These are phyloP conservation scores for Microtus richardsoni DNA, from an alignment of 2,113 vertebrate species.

Conservation along the genomic window DNA sequence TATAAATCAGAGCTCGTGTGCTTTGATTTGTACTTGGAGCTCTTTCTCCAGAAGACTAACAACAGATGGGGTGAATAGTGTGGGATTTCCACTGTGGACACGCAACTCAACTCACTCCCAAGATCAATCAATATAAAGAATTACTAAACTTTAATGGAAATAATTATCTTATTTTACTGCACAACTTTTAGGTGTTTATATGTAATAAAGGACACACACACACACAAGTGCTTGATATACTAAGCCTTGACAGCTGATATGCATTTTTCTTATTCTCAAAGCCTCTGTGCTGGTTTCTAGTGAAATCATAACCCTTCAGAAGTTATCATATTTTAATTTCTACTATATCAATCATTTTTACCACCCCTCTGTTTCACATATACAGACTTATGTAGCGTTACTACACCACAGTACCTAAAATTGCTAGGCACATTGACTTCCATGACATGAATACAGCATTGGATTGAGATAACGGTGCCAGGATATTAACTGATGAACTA, in stretches of 20 bases:
- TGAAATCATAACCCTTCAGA: not conserved
- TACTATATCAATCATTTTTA: not conserved
- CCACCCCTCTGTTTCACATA: not conserved
- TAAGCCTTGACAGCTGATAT: not conserved
- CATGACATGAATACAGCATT: not conserved
- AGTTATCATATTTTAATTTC: not conserved
- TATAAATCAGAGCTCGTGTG: not conserved
- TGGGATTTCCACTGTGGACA: not conserved
- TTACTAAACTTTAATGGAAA: not conserved
- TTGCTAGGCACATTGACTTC: not conserved
- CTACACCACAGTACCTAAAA: not conserved
- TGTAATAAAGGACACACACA: not conserved
- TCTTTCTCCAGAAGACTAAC: not conserved
- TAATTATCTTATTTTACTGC: not conserved
- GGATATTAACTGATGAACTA: not conserved
- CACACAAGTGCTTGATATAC: not conserved
- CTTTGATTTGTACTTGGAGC: not conserved
- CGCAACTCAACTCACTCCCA: not conserved
- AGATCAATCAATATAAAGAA: slow-evolving; percentile 1
- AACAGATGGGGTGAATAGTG: not conserved
- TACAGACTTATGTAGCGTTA: not conserved
- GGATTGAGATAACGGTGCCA: not conserved
- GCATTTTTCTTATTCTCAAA: not conserved
- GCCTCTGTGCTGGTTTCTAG: not conserved
- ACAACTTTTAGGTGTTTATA: slow-evolving; percentile 2